These are phyloP conservation scores for Nemoura dubitans DNA, from an alignment of 2,888 invertebrate species.

Conservation along the genomic window DNA sequence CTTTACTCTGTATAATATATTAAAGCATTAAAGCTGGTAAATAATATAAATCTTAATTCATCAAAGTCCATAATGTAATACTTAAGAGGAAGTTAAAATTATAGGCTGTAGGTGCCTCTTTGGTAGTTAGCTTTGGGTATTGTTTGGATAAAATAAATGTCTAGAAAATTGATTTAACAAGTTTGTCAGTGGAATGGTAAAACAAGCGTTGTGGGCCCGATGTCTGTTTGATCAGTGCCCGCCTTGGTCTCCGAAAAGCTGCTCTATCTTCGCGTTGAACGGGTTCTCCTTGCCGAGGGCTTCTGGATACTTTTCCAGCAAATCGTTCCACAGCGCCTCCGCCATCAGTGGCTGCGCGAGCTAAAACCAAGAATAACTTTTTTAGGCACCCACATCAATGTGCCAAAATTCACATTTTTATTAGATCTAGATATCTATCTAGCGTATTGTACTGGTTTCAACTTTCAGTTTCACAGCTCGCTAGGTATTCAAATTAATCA, in stretches of 20 bases:
- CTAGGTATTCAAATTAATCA: too few species aligned
- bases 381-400: too few species aligned
- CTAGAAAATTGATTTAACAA: not conserved
- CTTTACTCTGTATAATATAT: not conserved
- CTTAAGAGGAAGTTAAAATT: too few species aligned
- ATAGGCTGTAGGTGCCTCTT: not conserved
- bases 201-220: not conserved
- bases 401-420: too few species aligned
- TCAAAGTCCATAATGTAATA: too few species aligned
- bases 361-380: too few species aligned
- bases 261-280: slow-evolving; percentile 57
- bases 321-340: slow-evolving; percentile 54
- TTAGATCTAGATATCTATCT: too few species aligned
- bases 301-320: slow-evolving; percentile 56
- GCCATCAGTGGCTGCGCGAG: slow-evolving; percentile 55
- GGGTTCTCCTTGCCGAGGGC: slow-evolving; percentile 59
- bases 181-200: not conserved
- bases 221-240: slow-evolving; percentile 55
- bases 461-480: too few species aligned
- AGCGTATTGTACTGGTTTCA: too few species aligned
- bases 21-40: not conserved
- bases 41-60: not conserved
- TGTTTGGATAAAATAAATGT: too few species aligned
- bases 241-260: slow-evolving; percentile 61
- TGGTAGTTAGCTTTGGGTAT: not conserved